These are phyloP conservation scores for Sebastes dallii DNA, from an alignment of 2,797 vertebrate species.

Conservation along the genomic window DNA sequence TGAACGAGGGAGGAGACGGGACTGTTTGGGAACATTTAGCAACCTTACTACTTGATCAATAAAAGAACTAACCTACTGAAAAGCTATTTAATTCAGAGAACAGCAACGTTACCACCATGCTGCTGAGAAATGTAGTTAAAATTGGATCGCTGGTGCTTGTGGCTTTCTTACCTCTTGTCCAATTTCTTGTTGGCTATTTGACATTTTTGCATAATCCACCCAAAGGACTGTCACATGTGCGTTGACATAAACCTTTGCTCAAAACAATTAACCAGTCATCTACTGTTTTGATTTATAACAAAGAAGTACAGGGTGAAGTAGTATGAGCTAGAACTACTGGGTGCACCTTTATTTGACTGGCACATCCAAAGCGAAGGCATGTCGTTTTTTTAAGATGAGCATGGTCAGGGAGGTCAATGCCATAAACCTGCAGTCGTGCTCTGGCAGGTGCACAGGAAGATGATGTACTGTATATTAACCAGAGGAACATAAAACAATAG, in stretches of 20 bases:
- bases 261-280: neutral
- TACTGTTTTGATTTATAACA: neutral
- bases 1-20: neutral
- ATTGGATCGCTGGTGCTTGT: neutral
- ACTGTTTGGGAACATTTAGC: neutral
- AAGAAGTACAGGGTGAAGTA: neutral
- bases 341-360: conserved; percentile 38
- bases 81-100: too few species aligned
- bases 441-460: conserved; percentile 60
- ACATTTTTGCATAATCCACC: neutral
- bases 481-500: conserved; percentile 74
- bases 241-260: neutral
- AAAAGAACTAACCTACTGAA: neutral
- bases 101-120: neutral
- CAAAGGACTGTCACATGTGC: neutral
- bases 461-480: conserved; percentile 65
- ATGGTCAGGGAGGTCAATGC: conserved; percentile 39
- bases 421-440: conserved; percentile 68
- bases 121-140: neutral
- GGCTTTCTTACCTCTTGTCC: neutral
- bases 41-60: neutral
- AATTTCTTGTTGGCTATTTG: neutral
- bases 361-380: conserved; percentile 11
- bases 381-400: conserved; percentile 70
- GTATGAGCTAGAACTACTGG: neutral